Base-by-base conservation (phyloP, 2,797 vertebrate species). In the Danio jaintianensis region DNA sequence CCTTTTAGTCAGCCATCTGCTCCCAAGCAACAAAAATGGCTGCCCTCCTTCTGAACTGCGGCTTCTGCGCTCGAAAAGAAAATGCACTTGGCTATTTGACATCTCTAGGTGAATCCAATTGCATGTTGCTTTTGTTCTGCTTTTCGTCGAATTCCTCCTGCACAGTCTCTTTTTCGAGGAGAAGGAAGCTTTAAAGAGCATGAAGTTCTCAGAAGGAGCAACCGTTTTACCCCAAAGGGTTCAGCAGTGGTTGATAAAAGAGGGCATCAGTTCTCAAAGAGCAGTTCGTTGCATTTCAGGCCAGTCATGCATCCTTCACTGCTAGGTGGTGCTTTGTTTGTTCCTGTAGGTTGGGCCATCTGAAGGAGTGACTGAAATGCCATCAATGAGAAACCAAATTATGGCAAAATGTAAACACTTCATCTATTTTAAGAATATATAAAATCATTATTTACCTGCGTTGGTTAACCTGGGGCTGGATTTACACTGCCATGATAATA, bases 401-500 rank as follows among this genome's bases (percentile, higher is more conserved):
- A 22, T n/a, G 9, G 40, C 6, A 12, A 29, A 29, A 29, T 29
- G 22, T 38, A 50, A 15, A 40, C 13, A 16, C 38, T 29, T 53
- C 0, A 16, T 56, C 67, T 18, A 48, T 47, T 42, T 36, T 10
- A n/a, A 16, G 29, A 18, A 42, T 36, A 2, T 6, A 13, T 12
- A 15, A 62, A 74, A 68, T 75, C 90, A 22, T 29, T 55, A 40
- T 64, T 93, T 82, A 94, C 93, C 91, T 81, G 75, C 84, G 40
- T 87, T 76, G 73, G 72, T 74, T 81, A 78, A 79, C 84, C 77
- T 63, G 13, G 36, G 69, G 52, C 40, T 66, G 59, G 82, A 36
- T 10, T 91, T 92, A 93, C 88, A 92, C 92, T 5, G 82, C 85
- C 81, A 91, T 88, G 52, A 88, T 89, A 75, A 85, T 68, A 71